These are phyloP conservation scores for Ascaphus truei DNA, from an alignment of 2,113 vertebrate species.

Conservation along the genomic window DNA sequence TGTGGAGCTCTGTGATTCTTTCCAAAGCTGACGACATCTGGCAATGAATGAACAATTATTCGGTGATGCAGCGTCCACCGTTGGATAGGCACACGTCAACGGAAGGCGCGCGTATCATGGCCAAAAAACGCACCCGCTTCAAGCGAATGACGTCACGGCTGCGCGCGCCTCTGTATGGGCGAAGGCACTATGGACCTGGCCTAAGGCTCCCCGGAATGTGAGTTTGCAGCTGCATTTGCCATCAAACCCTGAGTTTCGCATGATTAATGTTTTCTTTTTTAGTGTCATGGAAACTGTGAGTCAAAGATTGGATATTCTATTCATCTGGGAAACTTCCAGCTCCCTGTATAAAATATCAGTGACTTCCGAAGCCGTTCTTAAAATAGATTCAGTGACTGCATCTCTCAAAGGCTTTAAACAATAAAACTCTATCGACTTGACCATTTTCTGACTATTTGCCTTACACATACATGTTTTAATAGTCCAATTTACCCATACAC, in stretches of 20 bases:
- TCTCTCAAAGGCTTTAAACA: conserved; percentile 44
- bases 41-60: too few species aligned
- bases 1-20: too few species aligned
- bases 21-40: too few species aligned
- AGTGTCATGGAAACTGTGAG: conserved; percentile 75
- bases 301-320: conserved; percentile 68
- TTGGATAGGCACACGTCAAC: too few species aligned
- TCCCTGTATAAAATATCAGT: conserved; percentile 64
- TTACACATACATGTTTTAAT: conserved; percentile 14
- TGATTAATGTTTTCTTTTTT: conserved; percentile 70
- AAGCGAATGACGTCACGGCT: too few species aligned
- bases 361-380: conserved; percentile 59
- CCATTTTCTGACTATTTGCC: conserved; percentile 41
- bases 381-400: conserved; percentile 61
- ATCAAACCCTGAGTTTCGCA: conserved; percentile 61
- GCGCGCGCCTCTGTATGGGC: too few species aligned
- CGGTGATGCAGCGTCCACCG: too few species aligned
- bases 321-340: conserved; percentile 68
- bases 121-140: too few species aligned
- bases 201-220: conserved; percentile 11
- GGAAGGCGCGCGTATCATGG: too few species aligned
- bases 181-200: background rate
- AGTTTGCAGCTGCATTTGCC: conserved; percentile 70
- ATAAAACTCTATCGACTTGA: conserved; percentile 44
- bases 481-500: background rate